Conservation (phyloP, 2,113 vertebrate species). For the Pterocles gutturalis region DNA sequence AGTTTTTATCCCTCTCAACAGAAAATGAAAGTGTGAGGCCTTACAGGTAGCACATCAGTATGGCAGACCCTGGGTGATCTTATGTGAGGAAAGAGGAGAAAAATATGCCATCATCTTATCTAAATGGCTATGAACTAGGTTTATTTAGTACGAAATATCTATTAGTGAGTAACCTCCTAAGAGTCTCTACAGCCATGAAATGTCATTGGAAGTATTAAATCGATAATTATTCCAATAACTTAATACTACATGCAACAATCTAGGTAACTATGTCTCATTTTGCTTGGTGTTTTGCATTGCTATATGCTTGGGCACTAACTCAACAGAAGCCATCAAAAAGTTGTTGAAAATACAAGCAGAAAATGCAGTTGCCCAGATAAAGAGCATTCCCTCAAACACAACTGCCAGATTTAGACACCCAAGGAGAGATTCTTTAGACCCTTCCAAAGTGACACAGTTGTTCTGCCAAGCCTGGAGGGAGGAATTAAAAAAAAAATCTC, state of each 20-base stretch:
- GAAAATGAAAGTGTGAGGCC: not conserved
- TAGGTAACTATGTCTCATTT: not conserved
- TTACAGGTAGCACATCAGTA: not conserved
- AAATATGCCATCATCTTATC: not conserved
- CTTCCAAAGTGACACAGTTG: not conserved
- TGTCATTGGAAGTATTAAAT: constrained; percentile 19
- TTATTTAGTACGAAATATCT: not conserved
- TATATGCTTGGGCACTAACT: not conserved
- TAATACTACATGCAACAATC: not conserved
- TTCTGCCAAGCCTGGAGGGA: not conserved
- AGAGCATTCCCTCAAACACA: not conserved
- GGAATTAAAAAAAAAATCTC: not conserved
- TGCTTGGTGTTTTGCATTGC: not conserved
- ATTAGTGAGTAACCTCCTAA: not conserved
- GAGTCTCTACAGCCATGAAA: constrained; percentile 4
- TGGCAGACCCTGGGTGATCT: not conserved
- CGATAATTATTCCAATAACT: constrained; percentile 24
- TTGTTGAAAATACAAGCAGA: not conserved
- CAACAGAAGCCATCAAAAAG: not conserved
- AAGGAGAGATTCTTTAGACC: not conserved
- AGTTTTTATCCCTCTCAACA: not conserved
- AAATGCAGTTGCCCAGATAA: not conserved
- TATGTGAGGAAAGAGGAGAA: not conserved
- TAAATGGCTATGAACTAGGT: not conserved
- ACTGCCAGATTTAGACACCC: not conserved